Conservation (phyloP, 2,797 vertebrate genomes). For the Brachyalestes nurse region DNA sequence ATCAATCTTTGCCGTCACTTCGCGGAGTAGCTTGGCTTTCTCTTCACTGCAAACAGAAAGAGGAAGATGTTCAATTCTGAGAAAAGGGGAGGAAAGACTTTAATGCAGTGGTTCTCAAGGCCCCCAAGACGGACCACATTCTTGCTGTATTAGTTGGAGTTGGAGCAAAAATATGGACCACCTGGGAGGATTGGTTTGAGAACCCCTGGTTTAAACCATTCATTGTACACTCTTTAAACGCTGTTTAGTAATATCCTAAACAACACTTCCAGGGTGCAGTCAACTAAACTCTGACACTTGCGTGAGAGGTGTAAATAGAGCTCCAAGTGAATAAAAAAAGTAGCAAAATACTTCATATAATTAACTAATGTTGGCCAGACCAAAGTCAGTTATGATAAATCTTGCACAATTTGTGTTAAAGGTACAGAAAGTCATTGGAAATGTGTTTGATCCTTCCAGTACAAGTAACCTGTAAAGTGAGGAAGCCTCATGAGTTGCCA, state of each 20-base stretch:
- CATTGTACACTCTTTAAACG: no score
- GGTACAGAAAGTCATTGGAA: neutral
- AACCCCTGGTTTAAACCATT: no score
- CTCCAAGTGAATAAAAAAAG: neutral
- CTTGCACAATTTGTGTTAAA: neutral
- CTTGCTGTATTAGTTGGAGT: no score
- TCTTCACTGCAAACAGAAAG: slow-evolving; percentile 75
- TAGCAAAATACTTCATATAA: neutral
- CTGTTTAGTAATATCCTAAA: no score
- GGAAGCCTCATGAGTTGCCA: slow-evolving; percentile 86
- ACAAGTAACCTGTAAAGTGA: slow-evolving; percentile 83
- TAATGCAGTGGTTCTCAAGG: neutral
- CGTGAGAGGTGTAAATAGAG: no score
- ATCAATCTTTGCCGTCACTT: slow-evolving; percentile 83
- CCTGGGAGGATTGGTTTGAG: no score
- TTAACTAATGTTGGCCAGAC: neutral
- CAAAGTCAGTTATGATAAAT: neutral
- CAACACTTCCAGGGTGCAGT: neutral
- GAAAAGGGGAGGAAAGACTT: neutral
- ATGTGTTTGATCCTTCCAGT: neutral
- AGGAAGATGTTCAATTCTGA: neutral
- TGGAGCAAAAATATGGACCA: no score
- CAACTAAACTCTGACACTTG: neutral
- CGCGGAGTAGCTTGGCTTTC: slow-evolving; percentile 85
- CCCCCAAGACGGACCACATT: no score